phyloP scores from a whole-genome alignment of 2,888 invertebrate species.

The Orthosia gracilis region DNA sequence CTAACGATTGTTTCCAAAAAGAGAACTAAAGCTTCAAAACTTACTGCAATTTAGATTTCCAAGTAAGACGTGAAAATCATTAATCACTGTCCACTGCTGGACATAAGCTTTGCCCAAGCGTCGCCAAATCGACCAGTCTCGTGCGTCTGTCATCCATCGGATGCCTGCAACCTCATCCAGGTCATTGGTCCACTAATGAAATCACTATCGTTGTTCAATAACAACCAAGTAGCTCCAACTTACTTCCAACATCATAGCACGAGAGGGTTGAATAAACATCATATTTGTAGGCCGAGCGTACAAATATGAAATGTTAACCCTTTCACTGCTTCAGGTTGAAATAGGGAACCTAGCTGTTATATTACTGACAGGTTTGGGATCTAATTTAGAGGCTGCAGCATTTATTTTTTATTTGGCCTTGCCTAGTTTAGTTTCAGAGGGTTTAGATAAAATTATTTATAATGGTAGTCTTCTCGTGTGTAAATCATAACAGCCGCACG shows the following conservation, averaged over 20 bases:
- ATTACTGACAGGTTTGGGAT: conserved; percentile 35
- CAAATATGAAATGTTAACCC: conserved; percentile 67
- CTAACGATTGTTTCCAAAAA: neutral
- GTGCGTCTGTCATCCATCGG: no score
- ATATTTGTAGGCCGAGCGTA: conserved; percentile 53
- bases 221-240: conserved; percentile 40
- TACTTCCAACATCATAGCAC: conserved; percentile 48
- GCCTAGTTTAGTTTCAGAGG: neutral
- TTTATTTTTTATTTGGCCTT: conserved; percentile 37
- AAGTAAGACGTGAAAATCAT: neutral
- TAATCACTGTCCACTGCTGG: no score
- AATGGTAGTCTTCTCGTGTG: neutral
- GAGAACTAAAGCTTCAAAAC: neutral
- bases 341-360: conserved; percentile 54
- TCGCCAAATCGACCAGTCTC: no score
- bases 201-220: conserved; percentile 19
- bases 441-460: conserved; percentile 6
- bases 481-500: no score
- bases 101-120: no score
- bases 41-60: neutral
- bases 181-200: neutral
- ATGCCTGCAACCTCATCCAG: no score
- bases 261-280: conserved; percentile 59
- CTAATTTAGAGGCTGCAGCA: conserved; percentile 16
- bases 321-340: conserved; percentile 58